Conservation (phyloP, 2,888 invertebrate genomes). For the Cancer borealis region DNA sequence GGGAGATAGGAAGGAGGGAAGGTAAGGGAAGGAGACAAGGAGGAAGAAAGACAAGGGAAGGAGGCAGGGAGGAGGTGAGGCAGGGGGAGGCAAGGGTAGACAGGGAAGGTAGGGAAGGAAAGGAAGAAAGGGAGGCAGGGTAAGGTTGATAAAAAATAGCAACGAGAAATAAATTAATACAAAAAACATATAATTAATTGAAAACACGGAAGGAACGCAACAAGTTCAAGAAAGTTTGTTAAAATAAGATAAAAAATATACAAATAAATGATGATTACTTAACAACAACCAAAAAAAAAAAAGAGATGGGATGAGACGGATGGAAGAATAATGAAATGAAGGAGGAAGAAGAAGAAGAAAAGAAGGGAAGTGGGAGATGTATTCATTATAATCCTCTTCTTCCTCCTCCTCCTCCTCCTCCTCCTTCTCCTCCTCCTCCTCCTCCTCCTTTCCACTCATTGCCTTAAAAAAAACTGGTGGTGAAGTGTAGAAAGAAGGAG, state of each 20-base stretch:
- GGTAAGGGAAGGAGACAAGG: neutral
- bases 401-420: neutral
- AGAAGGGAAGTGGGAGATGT: neutral
- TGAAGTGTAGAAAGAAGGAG: neutral
- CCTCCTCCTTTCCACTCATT: neutral
- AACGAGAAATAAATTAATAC: neutral
- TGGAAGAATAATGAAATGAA: neutral
- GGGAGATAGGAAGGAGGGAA: neutral
- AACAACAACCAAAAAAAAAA: neutral
- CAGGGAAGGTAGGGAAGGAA: neutral
- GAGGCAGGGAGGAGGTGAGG: too few relatives aligned
- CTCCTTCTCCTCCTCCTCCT: constrained; percentile 10
- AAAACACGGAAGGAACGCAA: neutral
- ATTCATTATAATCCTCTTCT: neutral
- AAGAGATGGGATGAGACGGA: neutral
- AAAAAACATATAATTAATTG: neutral
- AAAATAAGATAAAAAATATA: too few relatives aligned
- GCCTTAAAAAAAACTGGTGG: neutral
- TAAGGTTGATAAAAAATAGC: neutral
- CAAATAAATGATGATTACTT: neutral
- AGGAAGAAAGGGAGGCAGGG: neutral
- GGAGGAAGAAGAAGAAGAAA: neutral
- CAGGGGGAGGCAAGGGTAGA: too few relatives aligned
- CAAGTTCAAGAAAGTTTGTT: neutral
- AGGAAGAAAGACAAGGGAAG: neutral